A percentile compares a stretch with the other conserved stretches of the same genome.
Evolutionary conservation across 2,113 vertebrate genomes (phyloP).

Genomic region (Lanius collurio): DNA sequence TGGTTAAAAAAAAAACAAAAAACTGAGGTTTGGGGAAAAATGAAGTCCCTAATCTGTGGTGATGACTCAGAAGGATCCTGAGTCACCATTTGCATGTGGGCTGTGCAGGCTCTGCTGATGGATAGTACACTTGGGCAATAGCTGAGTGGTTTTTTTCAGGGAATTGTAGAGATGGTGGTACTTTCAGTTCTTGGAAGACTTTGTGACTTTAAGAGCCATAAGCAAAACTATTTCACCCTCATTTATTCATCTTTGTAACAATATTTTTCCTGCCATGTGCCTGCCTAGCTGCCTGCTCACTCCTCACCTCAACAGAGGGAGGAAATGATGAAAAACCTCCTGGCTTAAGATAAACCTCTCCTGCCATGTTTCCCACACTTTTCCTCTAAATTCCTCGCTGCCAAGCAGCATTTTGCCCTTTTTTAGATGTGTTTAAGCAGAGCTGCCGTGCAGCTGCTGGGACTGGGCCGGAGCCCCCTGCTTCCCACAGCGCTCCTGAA

Average conservation of each 20-base stretch:
- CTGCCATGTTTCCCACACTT: accelerated
- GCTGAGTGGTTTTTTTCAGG: background rate
- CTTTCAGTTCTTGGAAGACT: background rate
- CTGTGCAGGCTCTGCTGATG: background rate
- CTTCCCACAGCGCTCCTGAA: background rate
- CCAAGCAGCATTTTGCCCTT: background rate
- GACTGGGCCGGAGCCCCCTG: accelerated
- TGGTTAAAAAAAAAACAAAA: background rate
- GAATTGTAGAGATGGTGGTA: background rate
- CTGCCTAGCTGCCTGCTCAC: accelerated
- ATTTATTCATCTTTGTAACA: background rate
- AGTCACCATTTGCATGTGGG: background rate
- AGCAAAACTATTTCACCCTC: background rate
- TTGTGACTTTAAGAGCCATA: background rate
- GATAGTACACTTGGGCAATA: background rate
- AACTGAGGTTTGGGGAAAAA: background rate
- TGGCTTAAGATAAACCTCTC: accelerated
- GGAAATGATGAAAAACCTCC: background rate
- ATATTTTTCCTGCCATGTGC: accelerated
- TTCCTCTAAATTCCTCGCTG: accelerated
- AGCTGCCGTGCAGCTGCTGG: accelerated
- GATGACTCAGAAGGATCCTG: background rate
- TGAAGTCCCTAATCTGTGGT: background rate
- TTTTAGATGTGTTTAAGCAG: background rate
- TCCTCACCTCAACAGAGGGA: background rate